phyloP scores from a whole-genome alignment of 2,113 vertebrate genomes.

The Chascanopsetta lugubris region DNA sequence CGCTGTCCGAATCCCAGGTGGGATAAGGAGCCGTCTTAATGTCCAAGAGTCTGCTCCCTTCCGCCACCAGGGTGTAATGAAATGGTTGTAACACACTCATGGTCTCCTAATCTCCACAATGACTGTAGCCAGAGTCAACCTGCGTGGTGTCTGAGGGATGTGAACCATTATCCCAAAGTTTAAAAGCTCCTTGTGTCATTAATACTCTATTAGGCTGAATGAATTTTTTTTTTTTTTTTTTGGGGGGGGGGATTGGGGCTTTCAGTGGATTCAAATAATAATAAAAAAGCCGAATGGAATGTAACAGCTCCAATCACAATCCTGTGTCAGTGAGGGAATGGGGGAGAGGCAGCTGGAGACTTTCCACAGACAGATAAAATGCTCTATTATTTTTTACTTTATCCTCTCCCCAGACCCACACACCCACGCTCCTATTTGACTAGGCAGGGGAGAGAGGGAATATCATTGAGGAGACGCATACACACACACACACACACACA shows the following conservation, averaged over 20 bases:
- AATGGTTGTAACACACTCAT: slow-evolving; percentile 35
- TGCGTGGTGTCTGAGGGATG: slow-evolving; percentile 1
- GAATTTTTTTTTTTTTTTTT: slow-evolving; percentile 8
- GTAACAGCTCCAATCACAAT: slow-evolving; percentile 27
- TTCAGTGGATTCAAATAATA: background rate
- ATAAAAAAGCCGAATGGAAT: slow-evolving; percentile 33
- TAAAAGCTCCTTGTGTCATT: slow-evolving; percentile 41
- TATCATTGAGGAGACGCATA: background rate
- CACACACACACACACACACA: no score
- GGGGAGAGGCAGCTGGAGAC: slow-evolving; percentile 26
- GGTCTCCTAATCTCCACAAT: slow-evolving; percentile 51
- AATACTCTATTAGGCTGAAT: slow-evolving; percentile 39
- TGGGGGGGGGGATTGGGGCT: background rate
- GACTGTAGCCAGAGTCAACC: background rate
- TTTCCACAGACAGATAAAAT: slow-evolving; percentile 32
- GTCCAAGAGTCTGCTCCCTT: background rate
- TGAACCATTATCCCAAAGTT: slow-evolving; percentile 41
- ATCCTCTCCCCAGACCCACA: slow-evolving; percentile 33
- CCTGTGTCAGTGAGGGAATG: slow-evolving; percentile 25
- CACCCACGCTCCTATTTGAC: slow-evolving; percentile 24
- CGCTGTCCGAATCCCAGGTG: slow-evolving; percentile 15
- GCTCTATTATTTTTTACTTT: slow-evolving; percentile 44
- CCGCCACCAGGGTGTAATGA: slow-evolving; percentile 17
- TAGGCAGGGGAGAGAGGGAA: slow-evolving; percentile 1
- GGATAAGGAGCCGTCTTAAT: slow-evolving; percentile 16